Percentiles rank a stretch among this genome's conserved stretches.
Evolutionary conservation across 2,797 vertebrate genomes (phyloP).

Genomic region (Leptatherina wallacei): DNA sequence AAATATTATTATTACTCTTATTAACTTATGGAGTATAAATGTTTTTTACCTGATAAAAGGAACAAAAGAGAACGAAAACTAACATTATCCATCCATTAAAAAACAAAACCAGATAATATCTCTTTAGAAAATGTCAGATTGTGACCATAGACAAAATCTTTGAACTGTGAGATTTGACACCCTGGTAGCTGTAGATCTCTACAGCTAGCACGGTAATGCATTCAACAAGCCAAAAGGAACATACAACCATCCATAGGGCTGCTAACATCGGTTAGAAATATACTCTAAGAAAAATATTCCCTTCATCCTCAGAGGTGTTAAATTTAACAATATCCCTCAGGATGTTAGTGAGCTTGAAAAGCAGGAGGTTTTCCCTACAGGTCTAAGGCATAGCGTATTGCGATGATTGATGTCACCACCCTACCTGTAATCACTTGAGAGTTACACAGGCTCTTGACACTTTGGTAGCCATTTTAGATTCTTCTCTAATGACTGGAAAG

Average conservation of each 20-base stretch:
- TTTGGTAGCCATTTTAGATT: constrained; percentile 76
- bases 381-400: constrained; percentile 44
- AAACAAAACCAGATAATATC: background rate
- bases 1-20: background rate
- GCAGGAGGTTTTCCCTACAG: constrained; percentile 36
- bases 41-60: background rate
- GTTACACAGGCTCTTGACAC: constrained; percentile 58
- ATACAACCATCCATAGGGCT: background rate
- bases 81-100: background rate
- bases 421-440: constrained; percentile 73
- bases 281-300: constrained; percentile 3
- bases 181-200: background rate
- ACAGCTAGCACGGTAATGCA: background rate
- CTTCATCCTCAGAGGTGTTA: constrained; percentile 18
- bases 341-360: constrained; percentile 30
- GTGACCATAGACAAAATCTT: background rate
- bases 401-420: constrained; percentile 71
- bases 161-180: background rate
- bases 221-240: background rate
- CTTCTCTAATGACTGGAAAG: constrained; percentile 74
- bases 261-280: constrained; percentile 3
- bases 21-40: background rate
- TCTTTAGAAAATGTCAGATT: background rate
- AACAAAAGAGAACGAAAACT: background rate
- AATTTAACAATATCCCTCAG: constrained; percentile 24